Evolutionary conservation across 2,113 vertebrate genomes (phyloP), one percentile per base, ranked within the genome.

Genomic region (Nothocercus julius): DNA sequence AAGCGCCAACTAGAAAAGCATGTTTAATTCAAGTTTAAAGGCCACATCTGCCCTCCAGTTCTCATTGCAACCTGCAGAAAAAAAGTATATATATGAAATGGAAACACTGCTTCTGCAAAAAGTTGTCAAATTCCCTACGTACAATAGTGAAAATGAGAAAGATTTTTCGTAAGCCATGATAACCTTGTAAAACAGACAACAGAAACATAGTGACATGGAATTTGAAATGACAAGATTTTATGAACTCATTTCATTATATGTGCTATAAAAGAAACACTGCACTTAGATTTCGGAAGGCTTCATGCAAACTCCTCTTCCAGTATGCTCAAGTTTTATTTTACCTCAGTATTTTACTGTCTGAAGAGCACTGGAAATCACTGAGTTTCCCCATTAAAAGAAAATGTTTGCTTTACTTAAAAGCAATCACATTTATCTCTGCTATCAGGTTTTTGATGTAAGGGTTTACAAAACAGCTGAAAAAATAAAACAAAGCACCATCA

Each of bases 81-180:
- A 44, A 66, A 90, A 79, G 64, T 7, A 36, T 36, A 44, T 44
- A 28, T 7, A 70, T 5, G 59, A 66, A 84, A 0, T 61, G 4
- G 30, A 77, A 70, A 38, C 24, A 61, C 5, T 80, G 9, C 4
- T 90, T 49, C n/a, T 34, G 30, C 10, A 70, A 5, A 30, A 81
- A 74, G 4, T 62, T 64, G 34, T 21, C 38, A 64, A 88, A 80
- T 58, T 61, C 49, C 59, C 19, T n/a, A 80, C 66, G 38, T 24
- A 47, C 40, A 51, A 72, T 58, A 56, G 11, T 1, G 0, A 32
- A 68, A 88, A 73, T 28, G 14, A 64, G 27, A 47, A 90, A 82
- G 89, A 28, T 25, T 6, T 47, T 17, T 59, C 24, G 1, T 16
- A 72, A 82, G 6, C 42, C 21, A 64, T 0, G 0, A 11, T 24